These are phyloP conservation scores for Excalfactoria chinensis DNA, from an alignment of 2,113 vertebrate genomes.

Conservation along the genomic window DNA sequence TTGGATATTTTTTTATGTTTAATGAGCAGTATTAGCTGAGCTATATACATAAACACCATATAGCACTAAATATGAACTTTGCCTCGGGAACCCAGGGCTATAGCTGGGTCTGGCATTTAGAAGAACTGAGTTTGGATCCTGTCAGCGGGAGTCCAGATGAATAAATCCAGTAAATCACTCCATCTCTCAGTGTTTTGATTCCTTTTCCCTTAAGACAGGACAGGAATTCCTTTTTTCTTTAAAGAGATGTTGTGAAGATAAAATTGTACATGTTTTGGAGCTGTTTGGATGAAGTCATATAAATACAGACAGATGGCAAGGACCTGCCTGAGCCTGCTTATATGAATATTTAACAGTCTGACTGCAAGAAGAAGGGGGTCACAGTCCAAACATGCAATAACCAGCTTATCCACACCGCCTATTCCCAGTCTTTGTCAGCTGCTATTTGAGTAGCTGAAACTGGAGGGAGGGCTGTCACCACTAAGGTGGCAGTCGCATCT, in stretches of 20 bases:
- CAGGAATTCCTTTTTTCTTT: background rate
- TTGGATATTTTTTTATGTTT: background rate
- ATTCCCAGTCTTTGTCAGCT: conserved; percentile 13
- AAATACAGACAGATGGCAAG: conserved; percentile 46
- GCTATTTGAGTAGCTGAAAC: conserved; percentile 32
- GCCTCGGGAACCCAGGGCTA: background rate
- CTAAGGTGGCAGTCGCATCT: background rate
- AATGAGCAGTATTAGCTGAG: background rate
- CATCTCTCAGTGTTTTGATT: background rate
- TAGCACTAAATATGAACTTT: background rate
- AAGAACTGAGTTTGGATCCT: background rate
- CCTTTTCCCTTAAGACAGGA: background rate
- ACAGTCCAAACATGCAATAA: conserved; percentile 47
- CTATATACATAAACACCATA: background rate
- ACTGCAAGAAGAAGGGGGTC: conserved; percentile 42
- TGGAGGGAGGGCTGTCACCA: background rate
- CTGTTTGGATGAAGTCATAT: conserved; percentile 11
- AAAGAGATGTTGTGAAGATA: background rate
- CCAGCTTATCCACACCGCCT: conserved; percentile 35
- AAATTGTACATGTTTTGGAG: conserved; percentile 5
- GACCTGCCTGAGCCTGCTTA: conserved; percentile 28
- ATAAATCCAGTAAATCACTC: background rate
- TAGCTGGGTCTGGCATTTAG: background rate
- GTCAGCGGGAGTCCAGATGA: background rate
- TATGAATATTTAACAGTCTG: conserved; percentile 58